phyloP scores from a whole-genome alignment of 2,888 invertebrate genomes.

The Tubulanus polymorphus region DNA sequence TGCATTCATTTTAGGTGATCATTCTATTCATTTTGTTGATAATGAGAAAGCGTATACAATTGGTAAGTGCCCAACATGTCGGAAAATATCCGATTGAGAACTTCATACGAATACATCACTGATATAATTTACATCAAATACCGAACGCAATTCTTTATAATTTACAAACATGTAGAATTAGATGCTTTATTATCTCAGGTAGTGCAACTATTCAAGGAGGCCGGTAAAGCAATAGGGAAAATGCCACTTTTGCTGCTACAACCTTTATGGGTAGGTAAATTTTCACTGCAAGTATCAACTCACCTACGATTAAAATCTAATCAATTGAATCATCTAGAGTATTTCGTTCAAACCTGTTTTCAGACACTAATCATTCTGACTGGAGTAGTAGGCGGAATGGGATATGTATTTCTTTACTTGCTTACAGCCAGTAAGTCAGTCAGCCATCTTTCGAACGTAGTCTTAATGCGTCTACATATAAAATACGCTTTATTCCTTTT shows the following conservation, averaged over 20 bases:
- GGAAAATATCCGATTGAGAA: no score
- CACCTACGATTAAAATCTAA: no score
- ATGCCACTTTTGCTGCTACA: constrained; percentile 20
- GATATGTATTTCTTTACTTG: constrained; percentile 29
- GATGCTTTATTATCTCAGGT: no score
- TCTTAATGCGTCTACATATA: no score
- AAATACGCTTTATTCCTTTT: not conserved
- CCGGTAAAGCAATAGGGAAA: constrained; percentile 16
- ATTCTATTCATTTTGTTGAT: constrained; percentile 33
- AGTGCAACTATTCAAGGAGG: constrained; percentile 21
- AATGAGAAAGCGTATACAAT: constrained; percentile 33
- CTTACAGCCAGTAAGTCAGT: constrained; percentile 33
- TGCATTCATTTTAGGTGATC: constrained; percentile 24
- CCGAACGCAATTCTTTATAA: no score
- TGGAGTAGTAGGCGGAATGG: constrained; percentile 23
- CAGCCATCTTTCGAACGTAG: not conserved
- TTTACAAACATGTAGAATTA: no score
- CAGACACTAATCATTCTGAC: constrained; percentile 30
- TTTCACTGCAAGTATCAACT: not conserved
- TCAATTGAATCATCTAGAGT: not conserved
- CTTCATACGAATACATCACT: no score
- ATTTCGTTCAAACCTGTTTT: constrained; percentile 11
- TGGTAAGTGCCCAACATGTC: constrained; percentile 37
- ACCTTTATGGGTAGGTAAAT: constrained; percentile 17
- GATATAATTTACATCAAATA: no score